phyloP scores from a whole-genome alignment of 2,113 vertebrate species.

The Falcunculus frontatus region DNA sequence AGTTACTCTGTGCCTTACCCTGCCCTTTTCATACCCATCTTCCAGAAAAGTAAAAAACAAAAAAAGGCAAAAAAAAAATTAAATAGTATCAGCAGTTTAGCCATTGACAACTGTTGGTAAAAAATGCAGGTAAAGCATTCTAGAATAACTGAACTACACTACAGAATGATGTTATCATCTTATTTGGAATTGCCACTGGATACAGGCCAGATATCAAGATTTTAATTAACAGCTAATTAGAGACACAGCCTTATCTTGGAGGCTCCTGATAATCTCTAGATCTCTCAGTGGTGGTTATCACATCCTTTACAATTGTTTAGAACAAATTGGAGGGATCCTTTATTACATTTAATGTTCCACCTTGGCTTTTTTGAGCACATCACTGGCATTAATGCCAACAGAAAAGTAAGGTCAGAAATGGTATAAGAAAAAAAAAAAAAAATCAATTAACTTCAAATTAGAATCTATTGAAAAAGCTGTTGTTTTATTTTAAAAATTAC shows the following conservation, averaged over 20 bases:
- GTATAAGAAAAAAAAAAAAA: background rate
- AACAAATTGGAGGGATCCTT: background rate
- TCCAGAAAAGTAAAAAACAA: background rate
- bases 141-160: background rate
- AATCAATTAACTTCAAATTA: background rate
- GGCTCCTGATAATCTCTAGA: background rate
- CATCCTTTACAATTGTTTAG: background rate
- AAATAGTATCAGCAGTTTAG: background rate
- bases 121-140: background rate
- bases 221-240: conserved; percentile 43
- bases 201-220: background rate
- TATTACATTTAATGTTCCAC: background rate
- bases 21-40: background rate
- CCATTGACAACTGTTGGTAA: background rate
- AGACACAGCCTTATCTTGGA: background rate
- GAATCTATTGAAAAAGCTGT: background rate
- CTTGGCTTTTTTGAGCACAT: background rate
- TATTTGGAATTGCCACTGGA: background rate
- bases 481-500: background rate
- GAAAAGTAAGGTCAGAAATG: background rate
- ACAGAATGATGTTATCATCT: background rate
- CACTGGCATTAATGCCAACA: background rate
- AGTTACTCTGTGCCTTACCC: background rate
- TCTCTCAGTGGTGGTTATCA: background rate
- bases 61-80: background rate